Evolutionary conservation across 2,797 vertebrate genomes (phyloP), one percentile per base, ranked within the genome.

Genomic region (Enteromius unitaeniatus): DNA sequence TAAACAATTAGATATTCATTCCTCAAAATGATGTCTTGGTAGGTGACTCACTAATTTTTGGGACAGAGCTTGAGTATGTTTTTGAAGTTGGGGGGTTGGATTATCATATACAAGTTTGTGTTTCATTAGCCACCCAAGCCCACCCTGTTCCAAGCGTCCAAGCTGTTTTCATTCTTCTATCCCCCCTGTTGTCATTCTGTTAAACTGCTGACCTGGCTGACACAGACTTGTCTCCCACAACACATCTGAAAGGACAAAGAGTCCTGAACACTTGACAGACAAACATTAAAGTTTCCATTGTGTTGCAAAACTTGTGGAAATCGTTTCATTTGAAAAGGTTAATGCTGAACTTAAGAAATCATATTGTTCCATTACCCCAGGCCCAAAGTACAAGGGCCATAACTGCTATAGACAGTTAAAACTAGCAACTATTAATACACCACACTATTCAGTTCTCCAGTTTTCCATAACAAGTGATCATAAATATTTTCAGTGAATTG

Each of bases 161-260:
- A 80, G n/a, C 49, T 45, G 65, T 80, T 80, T 70, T 80, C 34
- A 28, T 70, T 58, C 15, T 5, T 62, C 14, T 62, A 11, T 62
- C 23, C 45, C 10, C 17, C 45, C 6, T 51, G 45, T 51, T 73
- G 26, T 51, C 26, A 28, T 55, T 42, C n/a, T 69, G 9, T 42
- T 79, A 69, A 79, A 79, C n/a, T 42, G 47, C 64, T 58, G 47
- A 79, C 34, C 14, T 69, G 65, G 8, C 15, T 19, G 23, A 1
- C 64, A 14, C n/a, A 80, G 65, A 23, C 65, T 70, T 28, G n/a
- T 21, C 34, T 80, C n/a, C 10, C 49, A 80, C 34, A 55, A 79
- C 19, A 15, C 21, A 58, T 34, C 53, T 42, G 21, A 3, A 28
- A 37, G 62, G 34, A 37, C 23, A 15, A 42, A 67, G 19, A 34